These are phyloP conservation scores for Platygyra sinensis DNA, from an alignment of 64 coral and sea anemone genomes.

Conservation along the genomic window DNA sequence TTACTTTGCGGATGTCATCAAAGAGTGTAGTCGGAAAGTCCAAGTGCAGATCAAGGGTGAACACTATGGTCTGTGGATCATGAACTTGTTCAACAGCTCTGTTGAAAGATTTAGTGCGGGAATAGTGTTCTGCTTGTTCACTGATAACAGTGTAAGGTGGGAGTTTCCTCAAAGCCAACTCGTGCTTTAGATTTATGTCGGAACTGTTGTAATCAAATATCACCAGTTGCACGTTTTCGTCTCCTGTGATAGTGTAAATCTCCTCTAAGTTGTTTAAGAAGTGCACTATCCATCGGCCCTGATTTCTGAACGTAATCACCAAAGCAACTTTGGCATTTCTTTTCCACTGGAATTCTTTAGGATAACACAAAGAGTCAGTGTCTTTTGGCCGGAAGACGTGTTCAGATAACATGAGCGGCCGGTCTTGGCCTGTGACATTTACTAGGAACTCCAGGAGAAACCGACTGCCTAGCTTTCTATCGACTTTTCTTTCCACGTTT, in stretches of 20 bases:
- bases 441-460: slow-evolving; percentile 73
- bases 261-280: slow-evolving; percentile 65
- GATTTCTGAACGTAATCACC: slow-evolving; percentile 66
- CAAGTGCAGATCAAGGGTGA: slow-evolving; percentile 85
- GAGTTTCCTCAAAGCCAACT: slow-evolving; percentile 44
- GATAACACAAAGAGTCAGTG: slow-evolving; percentile 45
- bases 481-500: slow-evolving; percentile 75
- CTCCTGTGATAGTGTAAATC: slow-evolving; percentile 63
- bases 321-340: slow-evolving; percentile 64
- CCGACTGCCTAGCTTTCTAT: slow-evolving; percentile 53
- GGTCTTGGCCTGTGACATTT: slow-evolving; percentile 27
- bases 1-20: slow-evolving; percentile 82
- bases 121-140: slow-evolving; percentile 35
- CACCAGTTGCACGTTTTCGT: slow-evolving; percentile 68
- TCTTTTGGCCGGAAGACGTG: slow-evolving; percentile 39
- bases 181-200: slow-evolving; percentile 69
- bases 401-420: slow-evolving; percentile 57
- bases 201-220: slow-evolving; percentile 81
- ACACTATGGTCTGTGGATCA: slow-evolving; percentile 79
- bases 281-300: slow-evolving; percentile 57
- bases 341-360: slow-evolving; percentile 77
- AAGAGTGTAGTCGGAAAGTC: slow-evolving; percentile 78
- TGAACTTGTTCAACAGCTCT: slow-evolving; percentile 53
- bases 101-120: slow-evolving; percentile 67
- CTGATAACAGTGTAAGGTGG: slow-evolving; percentile 50